Base-by-base conservation (phyloP, 2,113 vertebrate genomes). In the Epinephelus moara region DNA sequence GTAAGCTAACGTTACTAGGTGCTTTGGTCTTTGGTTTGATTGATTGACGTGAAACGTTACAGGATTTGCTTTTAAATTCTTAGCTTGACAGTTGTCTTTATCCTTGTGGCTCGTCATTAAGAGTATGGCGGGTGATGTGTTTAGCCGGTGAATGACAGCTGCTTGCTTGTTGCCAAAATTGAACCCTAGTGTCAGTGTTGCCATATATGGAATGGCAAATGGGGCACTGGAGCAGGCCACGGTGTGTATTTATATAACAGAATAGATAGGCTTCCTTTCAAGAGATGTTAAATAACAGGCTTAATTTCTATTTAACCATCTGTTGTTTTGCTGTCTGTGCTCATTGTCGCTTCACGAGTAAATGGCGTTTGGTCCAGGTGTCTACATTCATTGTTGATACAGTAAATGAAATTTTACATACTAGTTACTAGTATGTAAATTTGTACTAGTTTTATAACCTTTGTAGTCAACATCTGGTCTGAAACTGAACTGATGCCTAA, bases 161-260 rank as follows among this genome's bases (percentile, higher is more conserved):
- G 89, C 91, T 88, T 88, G 91, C 92, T 78, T 81, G 92, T 91
- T 94, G 94, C 95, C 95, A 95, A 94, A 94, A 92, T 89, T 95
- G 93, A 94, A 94, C 88, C 84, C 93, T 74, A 71, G 90, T 93
- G 94, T 95, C 93, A 91, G 87, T 84, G 92, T 94, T 88, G 82
- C 96, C 96, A 93, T 96, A 95, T 96, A 96, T 94, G 95, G 96
- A 79, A 78, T 82, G 81, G 94, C 89, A 95, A 95, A 93, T 92
- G 94, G 95, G 95, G 82, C 94, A 95, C 80, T 93, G 92, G 92
- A 93, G 86, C 95, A 95, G 94, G 85, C 86, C 90, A 90, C 87
- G 85, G 94, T 94, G 95, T 95, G 94, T 96, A 96, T 96, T 96
- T 96, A 94, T 96, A 96, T 95, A 95, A 93, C 95, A 75, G 91